phyloP scores from a whole-genome alignment of 1,140 invertebrate genomes.

The Papilio xuthus region DNA sequence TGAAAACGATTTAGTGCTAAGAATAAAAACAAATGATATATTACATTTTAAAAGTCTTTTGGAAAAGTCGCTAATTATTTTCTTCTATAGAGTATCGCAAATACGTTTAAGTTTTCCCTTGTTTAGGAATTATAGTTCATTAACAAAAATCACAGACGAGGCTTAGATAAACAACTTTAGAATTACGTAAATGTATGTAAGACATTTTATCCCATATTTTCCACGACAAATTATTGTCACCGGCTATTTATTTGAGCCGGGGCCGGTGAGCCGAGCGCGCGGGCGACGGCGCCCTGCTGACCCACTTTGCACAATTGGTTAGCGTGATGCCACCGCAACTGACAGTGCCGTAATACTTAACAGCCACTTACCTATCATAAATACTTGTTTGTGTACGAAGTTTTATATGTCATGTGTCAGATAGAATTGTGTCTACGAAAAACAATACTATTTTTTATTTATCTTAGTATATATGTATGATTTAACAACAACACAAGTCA shows the following conservation, averaged over 20 bases:
- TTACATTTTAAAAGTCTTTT: not conserved
- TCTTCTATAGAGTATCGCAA: too few species aligned
- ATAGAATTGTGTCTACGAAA: not conserved
- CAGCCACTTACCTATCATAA: conserved; percentile 3
- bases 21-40: too few species aligned
- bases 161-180: not conserved
- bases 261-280: not conserved
- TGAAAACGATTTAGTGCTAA: not conserved
- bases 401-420: not conserved
- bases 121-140: too few species aligned
- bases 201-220: not conserved
- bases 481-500: too few species aligned
- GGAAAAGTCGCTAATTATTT: not conserved
- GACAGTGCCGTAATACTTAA: not conserved
- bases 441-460: too few species aligned
- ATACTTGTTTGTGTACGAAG: not conserved
- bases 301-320: conserved; percentile 10
- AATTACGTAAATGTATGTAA: not conserved
- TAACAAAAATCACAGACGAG: not conserved
- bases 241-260: not conserved
- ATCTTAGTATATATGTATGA: too few species aligned
- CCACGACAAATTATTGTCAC: not conserved
- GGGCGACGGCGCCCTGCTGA: not conserved
- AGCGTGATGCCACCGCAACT: not conserved
- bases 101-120: too few species aligned